Base-by-base conservation (phyloP, 2,113 vertebrate species). In the Myxocyprinus asiaticus region DNA sequence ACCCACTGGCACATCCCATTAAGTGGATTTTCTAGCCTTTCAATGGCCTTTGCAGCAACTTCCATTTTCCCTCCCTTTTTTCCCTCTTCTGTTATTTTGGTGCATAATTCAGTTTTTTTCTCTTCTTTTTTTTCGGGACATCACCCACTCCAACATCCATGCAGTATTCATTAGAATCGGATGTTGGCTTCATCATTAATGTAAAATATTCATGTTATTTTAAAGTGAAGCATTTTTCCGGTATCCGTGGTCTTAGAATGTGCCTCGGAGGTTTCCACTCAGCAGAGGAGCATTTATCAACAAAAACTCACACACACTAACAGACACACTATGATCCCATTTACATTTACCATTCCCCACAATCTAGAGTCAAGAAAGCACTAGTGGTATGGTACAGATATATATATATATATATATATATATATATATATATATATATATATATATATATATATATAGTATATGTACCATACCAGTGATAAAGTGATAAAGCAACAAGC, bases 191-290 rank as follows among this genome's bases (percentile, higher is more conserved):
- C 82, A 81, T 85, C 84, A 87, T 82, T 79, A 79, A 79, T 79
- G 79, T 81, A 69, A 85, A 87, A 85, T 83, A 84, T 84, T 85
- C 84, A 83, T 83, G 76, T 77, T 80, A 80, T 83, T 85, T 82
- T 80, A 83, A 78, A 83, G 50, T 58, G 1, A 62, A 17, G 64
- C 55, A 33, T 72, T 80, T 83, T 77, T 70, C 9, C 71, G 22
- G 48, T 78, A 81, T 78, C 51, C 48, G 3, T 78, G 65, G 65
- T 75, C 70, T 78, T 81, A 75, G 65, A 78, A 53, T 78, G 79
- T 78, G 76, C 70, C 68, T 81, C 15, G 11, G 69, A 65, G 68
- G 69, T 74, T 77, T 79, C 78, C 51, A 42, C 53, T 75, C 70
- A 68, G 51, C 12, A 58, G 43, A 77, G 73, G 76, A 51, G n/a